Conservation (phyloP, 2,888 invertebrate genomes). For the Strigamia transsilvanica region DNA sequence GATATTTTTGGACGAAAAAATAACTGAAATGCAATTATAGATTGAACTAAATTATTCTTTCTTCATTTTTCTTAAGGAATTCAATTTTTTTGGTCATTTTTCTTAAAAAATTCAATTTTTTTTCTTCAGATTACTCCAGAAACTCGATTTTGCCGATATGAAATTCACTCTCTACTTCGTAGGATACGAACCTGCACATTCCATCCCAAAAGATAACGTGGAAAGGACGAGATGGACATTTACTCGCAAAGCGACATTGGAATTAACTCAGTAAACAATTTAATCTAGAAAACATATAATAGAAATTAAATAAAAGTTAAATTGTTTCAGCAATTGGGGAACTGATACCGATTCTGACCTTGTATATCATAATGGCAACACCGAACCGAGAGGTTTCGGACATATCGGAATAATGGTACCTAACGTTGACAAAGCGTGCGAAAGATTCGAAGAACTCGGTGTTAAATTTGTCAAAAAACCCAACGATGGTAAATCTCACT, state of each 20-base stretch:
- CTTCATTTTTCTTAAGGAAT: too few species aligned
- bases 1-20: too few species aligned
- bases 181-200: slow-evolving; percentile 81
- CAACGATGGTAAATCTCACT: slow-evolving; percentile 70
- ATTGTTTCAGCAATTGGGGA: slow-evolving; percentile 68
- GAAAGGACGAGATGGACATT: slow-evolving; percentile 81
- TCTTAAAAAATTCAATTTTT: too few species aligned
- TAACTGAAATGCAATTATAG: too few species aligned
- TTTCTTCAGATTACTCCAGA: slow-evolving; percentile 73
- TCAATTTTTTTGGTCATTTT: too few species aligned
- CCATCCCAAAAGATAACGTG: slow-evolving; percentile 76
- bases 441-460: slow-evolving; percentile 82
- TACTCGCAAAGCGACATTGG: slow-evolving; percentile 83
- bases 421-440: slow-evolving; percentile 87
- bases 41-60: too few species aligned
- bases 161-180: slow-evolving; percentile 91
- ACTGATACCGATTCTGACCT: slow-evolving; percentile 82
- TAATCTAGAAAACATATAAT: slow-evolving; percentile 60
- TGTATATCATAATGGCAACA: slow-evolving; percentile 88
- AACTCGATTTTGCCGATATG: slow-evolving; percentile 86
- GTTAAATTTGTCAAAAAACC: slow-evolving; percentile 91
- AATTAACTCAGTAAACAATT: slow-evolving; percentile 87
- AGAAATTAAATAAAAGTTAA: neutral
- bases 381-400: slow-evolving; percentile 86
- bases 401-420: slow-evolving; percentile 94